Evolutionary conservation across 64 coral and sea anemone species (phyloP).

Genomic region (Montipora efflorescens): DNA sequence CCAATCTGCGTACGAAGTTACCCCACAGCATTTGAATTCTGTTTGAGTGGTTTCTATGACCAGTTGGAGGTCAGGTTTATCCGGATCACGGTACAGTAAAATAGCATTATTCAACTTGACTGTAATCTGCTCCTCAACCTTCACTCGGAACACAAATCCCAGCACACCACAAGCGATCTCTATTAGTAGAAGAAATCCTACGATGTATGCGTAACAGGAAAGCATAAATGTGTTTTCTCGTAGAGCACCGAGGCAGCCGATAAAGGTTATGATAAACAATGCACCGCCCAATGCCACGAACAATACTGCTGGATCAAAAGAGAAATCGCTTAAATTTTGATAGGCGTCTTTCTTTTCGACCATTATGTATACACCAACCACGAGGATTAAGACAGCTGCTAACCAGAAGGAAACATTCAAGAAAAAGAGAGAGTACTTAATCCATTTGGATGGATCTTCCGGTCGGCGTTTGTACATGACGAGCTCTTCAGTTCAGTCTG

Average conservation of each 20-base stretch:
- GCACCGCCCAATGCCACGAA: slow-evolving; percentile 34
- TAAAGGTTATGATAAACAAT: slow-evolving; percentile 63
- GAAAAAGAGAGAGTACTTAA: slow-evolving; percentile 60
- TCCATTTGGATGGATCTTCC: slow-evolving; percentile 29
- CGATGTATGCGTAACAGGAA: slow-evolving; percentile 8
- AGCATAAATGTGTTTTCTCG: slow-evolving; percentile 70
- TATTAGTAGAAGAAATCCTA: slow-evolving; percentile 28
- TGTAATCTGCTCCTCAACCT: slow-evolving; percentile 9
- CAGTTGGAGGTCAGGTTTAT: slow-evolving; percentile 34
- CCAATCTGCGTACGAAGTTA: slow-evolving; percentile 52
- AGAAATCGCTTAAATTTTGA: slow-evolving; percentile 39
- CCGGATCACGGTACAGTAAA: slow-evolving; percentile 2
- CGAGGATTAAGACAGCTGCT: slow-evolving; percentile 30
- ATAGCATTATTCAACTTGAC: not conserved
- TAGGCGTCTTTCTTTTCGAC: slow-evolving; percentile 49
- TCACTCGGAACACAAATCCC: slow-evolving; percentile 34
- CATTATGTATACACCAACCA: slow-evolving; percentile 53
- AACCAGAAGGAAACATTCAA: slow-evolving; percentile 69
- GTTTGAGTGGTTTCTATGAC: slow-evolving; percentile 54
- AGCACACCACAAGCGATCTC: slow-evolving; percentile 23
- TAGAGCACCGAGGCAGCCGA: slow-evolving; percentile 68
- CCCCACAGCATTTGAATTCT: slow-evolving; percentile 64
- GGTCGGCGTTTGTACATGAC: slow-evolving; percentile 3
- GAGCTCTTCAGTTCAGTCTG: not conserved
- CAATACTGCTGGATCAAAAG: slow-evolving; percentile 51